Conservation (phyloP, 2,113 vertebrate genomes). For the Sarotherodon lohbergeri region DNA sequence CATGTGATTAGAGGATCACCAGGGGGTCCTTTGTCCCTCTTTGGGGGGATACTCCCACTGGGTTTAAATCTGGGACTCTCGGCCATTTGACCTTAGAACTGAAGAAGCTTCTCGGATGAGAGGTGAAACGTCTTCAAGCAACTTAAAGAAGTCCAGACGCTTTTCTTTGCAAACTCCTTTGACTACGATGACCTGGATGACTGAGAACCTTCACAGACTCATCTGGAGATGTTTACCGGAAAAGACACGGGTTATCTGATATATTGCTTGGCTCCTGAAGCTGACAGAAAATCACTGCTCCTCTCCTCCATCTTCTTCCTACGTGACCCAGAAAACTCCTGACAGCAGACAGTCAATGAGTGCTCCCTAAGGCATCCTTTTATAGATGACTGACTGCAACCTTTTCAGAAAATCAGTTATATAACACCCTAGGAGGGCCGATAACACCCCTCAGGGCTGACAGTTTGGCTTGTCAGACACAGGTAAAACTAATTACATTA, state of each 20-base stretch:
- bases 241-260: neutral
- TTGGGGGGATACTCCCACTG: too few relatives aligned
- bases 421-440: neutral
- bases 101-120: too few relatives aligned
- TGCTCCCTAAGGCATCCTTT: neutral
- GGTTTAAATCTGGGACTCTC: too few relatives aligned
- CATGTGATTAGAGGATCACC: too few relatives aligned
- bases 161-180: too few relatives aligned
- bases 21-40: too few relatives aligned
- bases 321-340: neutral
- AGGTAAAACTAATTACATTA: slow-evolving; percentile 11
- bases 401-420: slow-evolving; percentile 2
- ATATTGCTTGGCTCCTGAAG: neutral
- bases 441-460: neutral
- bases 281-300: neutral
- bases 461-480: slow-evolving; percentile 13
- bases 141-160: too few relatives aligned
- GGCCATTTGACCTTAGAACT: too few relatives aligned
- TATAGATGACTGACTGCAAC: neutral
- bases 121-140: too few relatives aligned
- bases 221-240: neutral
- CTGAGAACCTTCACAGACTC: neutral
- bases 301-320: neutral
- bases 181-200: too few relatives aligned
- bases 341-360: neutral